A percentile compares a stretch with the other conserved stretches of the same genome.
These are phyloP conservation scores for Uromys caudimaculatus DNA, from an alignment of 2,797 vertebrate genomes.

Conservation along the genomic window DNA sequence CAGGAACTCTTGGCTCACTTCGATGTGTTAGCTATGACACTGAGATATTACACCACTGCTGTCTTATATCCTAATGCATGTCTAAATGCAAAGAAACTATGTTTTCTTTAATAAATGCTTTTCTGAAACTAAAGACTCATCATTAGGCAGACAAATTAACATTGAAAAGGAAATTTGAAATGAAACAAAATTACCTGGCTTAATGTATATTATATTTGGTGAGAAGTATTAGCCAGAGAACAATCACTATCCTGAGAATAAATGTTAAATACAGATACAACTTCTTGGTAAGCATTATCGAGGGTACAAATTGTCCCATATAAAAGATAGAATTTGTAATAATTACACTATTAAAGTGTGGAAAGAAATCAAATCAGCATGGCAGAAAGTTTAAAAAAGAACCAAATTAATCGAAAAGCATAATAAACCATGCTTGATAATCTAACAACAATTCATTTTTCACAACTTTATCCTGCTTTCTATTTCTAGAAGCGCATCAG, in stretches of 20 bases:
- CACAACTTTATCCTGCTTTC: slow-evolving; percentile 23
- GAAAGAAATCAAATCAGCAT: slow-evolving; percentile 28
- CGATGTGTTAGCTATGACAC: neutral
- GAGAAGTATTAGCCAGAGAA: slow-evolving; percentile 20
- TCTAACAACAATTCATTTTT: slow-evolving; percentile 63
- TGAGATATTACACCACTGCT: neutral
- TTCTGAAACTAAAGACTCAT: slow-evolving; percentile 33
- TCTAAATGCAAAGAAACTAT: neutral
- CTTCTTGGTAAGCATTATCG: slow-evolving; percentile 3
- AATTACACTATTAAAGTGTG: slow-evolving; percentile 56
- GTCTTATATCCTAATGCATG: neutral
- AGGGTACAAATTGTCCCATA: slow-evolving; percentile 28
- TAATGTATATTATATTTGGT: slow-evolving; percentile 19
- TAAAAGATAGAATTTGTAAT: slow-evolving; percentile 60
- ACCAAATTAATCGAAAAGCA: slow-evolving; percentile 50
- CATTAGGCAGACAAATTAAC: neutral
- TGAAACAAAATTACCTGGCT: slow-evolving; percentile 30
- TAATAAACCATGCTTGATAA: slow-evolving; percentile 49
- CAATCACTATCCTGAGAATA: slow-evolving; percentile 20
- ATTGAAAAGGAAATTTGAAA: slow-evolving; percentile 34
- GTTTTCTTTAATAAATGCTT: slow-evolving; percentile 11
- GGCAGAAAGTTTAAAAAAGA: slow-evolving; percentile 52
- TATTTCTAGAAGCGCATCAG: slow-evolving; percentile 68
- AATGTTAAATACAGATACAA: neutral
- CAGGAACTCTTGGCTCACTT: neutral